Percentiles rank a stretch among this genome's conserved stretches.
phyloP scores from a whole-genome alignment of 2,888 invertebrate genomes.

The Cyaniris semiargus region DNA sequence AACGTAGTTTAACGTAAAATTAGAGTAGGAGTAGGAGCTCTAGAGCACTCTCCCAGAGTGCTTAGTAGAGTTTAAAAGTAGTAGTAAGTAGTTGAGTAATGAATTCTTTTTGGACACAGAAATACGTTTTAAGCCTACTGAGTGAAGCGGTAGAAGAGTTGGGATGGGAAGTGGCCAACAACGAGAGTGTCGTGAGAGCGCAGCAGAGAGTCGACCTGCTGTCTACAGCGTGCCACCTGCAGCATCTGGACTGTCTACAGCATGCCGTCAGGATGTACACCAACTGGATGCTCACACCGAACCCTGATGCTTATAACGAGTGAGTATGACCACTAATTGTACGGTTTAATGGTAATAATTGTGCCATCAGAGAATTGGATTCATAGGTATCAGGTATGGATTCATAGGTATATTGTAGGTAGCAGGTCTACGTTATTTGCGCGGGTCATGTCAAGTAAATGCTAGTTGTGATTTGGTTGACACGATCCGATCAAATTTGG shows the following conservation, averaged over 20 bases:
- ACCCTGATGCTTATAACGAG: slow-evolving; percentile 88
- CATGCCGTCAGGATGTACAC: slow-evolving; percentile 86
- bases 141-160: slow-evolving; percentile 84
- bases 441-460: too few species aligned
- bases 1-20: too few species aligned
- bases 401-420: too few species aligned
- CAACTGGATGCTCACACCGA: slow-evolving; percentile 86
- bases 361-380: too few species aligned
- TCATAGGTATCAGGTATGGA: too few species aligned
- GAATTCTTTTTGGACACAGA: slow-evolving; percentile 64
- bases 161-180: slow-evolving; percentile 83
- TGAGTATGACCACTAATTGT: slow-evolving; percentile 62
- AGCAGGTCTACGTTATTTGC: too few species aligned
- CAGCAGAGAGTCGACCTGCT: slow-evolving; percentile 87
- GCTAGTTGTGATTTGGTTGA: too few species aligned
- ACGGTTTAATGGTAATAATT: neutral
- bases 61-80: too few species aligned
- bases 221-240: slow-evolving; percentile 87
- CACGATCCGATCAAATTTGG: too few species aligned
- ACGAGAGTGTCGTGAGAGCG: slow-evolving; percentile 84
- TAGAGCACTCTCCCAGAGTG: too few species aligned
- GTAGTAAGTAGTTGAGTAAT: neutral
- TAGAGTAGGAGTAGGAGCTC: too few species aligned
- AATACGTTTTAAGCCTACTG: slow-evolving; percentile 84
- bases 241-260: slow-evolving; percentile 86